phyloP scores from a whole-genome alignment of 2,888 invertebrate genomes.

The Dendrolimus pini region DNA sequence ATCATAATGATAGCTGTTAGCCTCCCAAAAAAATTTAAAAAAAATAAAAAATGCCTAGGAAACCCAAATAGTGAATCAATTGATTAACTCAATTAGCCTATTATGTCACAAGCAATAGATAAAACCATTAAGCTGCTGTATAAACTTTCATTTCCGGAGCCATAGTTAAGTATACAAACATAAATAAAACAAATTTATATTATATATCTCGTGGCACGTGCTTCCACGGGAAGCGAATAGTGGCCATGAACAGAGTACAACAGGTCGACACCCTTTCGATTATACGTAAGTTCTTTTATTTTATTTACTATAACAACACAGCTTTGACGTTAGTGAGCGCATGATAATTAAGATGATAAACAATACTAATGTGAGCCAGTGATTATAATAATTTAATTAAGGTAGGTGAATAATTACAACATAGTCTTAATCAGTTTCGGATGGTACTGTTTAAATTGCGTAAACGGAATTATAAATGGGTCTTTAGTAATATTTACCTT shows the following conservation, averaged over 20 bases:
- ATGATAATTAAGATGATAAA: background rate
- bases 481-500: background rate
- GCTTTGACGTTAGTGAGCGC: background rate
- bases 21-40: too few species aligned
- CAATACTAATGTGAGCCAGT: background rate
- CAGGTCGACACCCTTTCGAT: slow-evolving; percentile 11
- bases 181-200: too few species aligned
- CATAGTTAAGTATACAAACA: too few species aligned
- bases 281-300: slow-evolving; percentile 6
- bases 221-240: background rate
- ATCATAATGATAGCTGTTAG: too few species aligned
- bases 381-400: background rate
- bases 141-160: too few species aligned
- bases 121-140: too few species aligned
- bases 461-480: background rate
- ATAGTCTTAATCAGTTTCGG: background rate
- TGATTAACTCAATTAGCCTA: too few species aligned
- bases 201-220: too few species aligned
- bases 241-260: background rate
- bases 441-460: background rate
- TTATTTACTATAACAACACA: background rate
- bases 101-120: too few species aligned
- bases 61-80: too few species aligned
- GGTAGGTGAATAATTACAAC: background rate
- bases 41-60: too few species aligned